Percentiles rank a stretch among this genome's conserved stretches.
Conservation (phyloP, 2,797 vertebrate genomes). For the Acrocephalus scirpaceus region DNA sequence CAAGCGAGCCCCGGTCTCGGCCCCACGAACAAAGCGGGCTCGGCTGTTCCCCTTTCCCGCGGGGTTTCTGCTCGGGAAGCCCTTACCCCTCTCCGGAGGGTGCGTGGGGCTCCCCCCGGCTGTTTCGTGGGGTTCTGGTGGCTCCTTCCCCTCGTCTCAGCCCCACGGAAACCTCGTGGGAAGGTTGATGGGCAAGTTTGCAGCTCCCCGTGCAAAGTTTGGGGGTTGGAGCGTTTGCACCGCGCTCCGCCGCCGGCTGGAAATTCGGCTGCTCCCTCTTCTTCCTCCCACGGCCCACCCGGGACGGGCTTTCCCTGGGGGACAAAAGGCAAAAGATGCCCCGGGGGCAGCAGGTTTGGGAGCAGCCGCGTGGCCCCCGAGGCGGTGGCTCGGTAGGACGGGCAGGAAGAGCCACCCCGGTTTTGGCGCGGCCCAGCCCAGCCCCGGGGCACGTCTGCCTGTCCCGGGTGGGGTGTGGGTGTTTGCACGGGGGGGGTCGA, state of each 20-base stretch:
- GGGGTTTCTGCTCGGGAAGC: background rate
- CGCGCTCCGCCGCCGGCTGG: background rate
- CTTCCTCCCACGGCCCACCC: background rate
- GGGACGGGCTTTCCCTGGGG: background rate
- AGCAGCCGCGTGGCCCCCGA: background rate
- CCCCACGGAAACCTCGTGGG: background rate
- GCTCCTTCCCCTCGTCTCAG: background rate
- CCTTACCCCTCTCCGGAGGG: background rate
- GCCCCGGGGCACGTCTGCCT: background rate
- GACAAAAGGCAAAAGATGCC: background rate
- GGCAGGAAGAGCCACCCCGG: background rate
- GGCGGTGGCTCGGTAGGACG: background rate
- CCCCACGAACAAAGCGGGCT: background rate
- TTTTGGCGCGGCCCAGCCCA: background rate
- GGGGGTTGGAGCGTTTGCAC: accelerated
- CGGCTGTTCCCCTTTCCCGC: conserved; percentile 1
- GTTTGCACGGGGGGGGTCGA: background rate
- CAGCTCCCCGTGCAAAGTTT: background rate
- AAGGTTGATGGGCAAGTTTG: background rate
- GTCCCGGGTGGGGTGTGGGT: background rate
- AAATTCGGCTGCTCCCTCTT: background rate
- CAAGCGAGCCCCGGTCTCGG: background rate
- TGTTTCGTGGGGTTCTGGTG: background rate
- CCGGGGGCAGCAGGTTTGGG: background rate
- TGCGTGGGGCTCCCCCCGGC: background rate